Conservation (phyloP, 2,113 vertebrate species). For the Atractosteus spatula region DNA sequence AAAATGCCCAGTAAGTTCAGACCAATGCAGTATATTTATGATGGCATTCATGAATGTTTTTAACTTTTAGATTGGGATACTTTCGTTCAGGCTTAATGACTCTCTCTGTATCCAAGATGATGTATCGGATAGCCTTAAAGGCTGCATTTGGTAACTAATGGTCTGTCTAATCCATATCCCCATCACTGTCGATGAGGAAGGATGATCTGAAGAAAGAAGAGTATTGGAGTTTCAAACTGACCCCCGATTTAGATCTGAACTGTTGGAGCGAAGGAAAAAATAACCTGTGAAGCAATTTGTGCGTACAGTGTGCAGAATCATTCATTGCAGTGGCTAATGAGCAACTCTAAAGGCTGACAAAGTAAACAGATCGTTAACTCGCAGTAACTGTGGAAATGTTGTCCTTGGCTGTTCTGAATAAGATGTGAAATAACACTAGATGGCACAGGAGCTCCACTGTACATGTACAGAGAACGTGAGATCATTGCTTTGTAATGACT, state of each 20-base stretch:
- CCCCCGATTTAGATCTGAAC: conserved; percentile 9
- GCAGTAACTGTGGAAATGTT: conserved; percentile 39
- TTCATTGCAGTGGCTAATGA: conserved; percentile 9
- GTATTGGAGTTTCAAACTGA: conserved; percentile 13
- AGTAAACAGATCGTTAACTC: conserved; percentile 22
- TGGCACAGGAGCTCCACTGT: conserved; percentile 12
- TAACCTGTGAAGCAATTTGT: conserved; percentile 1
- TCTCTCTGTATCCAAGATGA: not conserved
- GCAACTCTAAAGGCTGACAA: conserved; percentile 9
- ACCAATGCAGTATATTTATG: not conserved
- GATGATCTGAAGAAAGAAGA: conserved; percentile 8
- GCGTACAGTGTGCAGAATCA: conserved; percentile 6
- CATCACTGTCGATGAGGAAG: not conserved
- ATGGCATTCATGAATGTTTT: not conserved
- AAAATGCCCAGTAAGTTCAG: not conserved
- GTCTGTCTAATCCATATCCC: not conserved
- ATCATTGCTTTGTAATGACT: no score
- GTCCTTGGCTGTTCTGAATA: conserved; percentile 33
- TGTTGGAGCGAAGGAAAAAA: conserved; percentile 9
- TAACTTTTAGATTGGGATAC: conserved; percentile 3
- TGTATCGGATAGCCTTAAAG: conserved; percentile 9
- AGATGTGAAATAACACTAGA: not conserved
- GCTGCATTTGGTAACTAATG: conserved; percentile 10
- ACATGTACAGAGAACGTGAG: conserved; percentile 10
- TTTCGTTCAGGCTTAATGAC: conserved; percentile 1